Evolutionary conservation across 2,797 vertebrate species (phyloP).

Genomic region (Catostomus latipinnis): DNA sequence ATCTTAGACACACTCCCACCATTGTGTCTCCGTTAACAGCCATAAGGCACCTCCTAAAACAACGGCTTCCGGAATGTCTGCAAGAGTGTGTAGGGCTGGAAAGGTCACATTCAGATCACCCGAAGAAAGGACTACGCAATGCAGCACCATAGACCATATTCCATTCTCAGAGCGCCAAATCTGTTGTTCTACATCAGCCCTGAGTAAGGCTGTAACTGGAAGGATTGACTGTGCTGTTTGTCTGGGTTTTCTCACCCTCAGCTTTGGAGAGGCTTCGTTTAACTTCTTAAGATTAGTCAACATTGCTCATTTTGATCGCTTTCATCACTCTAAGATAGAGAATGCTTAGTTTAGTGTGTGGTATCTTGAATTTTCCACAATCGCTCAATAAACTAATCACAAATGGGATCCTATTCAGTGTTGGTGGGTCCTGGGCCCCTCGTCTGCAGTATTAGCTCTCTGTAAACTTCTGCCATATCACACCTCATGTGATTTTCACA

Average conservation of each 20-base stretch:
- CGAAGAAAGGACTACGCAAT: background rate
- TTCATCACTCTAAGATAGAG: slow-evolving; percentile 1
- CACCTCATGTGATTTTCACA: background rate
- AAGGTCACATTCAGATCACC: slow-evolving; percentile 33
- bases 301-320: slow-evolving; percentile 51
- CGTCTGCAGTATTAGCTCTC: slow-evolving; percentile 63
- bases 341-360: slow-evolving; percentile 61
- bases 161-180: slow-evolving; percentile 10
- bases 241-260: slow-evolving; percentile 54
- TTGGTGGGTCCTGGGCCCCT: slow-evolving; percentile 63
- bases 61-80: slow-evolving; percentile 39
- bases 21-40: slow-evolving; percentile 67
- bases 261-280: slow-evolving; percentile 58
- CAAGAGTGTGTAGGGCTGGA: background rate
- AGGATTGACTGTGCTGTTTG: background rate
- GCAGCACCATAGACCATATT: background rate
- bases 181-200: background rate
- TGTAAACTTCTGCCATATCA: slow-evolving; percentile 44
- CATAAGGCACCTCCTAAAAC: slow-evolving; percentile 66
- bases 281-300: slow-evolving; percentile 48
- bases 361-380: background rate
- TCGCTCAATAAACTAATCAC: slow-evolving; percentile 54
- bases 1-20: slow-evolving; percentile 50
- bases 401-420: slow-evolving; percentile 65
- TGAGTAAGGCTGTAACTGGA: too few relatives aligned